Evolutionary conservation across 2,113 vertebrate species (phyloP).

Genomic region (Passer domesticus): DNA sequence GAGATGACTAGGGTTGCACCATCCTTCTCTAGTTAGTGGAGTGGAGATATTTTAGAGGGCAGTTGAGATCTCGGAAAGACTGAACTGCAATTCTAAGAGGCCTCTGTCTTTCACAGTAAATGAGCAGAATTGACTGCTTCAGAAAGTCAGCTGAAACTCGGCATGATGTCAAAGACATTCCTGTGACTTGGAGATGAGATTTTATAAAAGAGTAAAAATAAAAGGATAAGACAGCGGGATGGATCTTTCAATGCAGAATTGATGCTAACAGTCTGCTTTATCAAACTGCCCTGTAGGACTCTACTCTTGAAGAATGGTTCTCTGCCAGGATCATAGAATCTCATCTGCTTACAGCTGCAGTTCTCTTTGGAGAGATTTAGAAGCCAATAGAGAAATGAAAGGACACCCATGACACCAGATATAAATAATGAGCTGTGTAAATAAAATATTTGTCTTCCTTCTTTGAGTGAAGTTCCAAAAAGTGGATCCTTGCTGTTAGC

Average conservation of each 20-base stretch:
- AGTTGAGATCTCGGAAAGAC: neutral
- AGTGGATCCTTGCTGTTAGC: neutral
- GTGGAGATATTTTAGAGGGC: neutral
- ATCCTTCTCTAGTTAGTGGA: neutral
- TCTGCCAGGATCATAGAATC: neutral
- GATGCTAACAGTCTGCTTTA: neutral
- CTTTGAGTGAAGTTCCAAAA: neutral
- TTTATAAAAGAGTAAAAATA: neutral
- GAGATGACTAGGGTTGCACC: neutral
- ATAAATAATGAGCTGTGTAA: slow-evolving; percentile 4
- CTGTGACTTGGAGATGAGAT: neutral
- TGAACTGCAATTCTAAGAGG: neutral
- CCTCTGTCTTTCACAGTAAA: neutral
- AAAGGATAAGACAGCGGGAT: neutral
- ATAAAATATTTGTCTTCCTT: slow-evolving; percentile 6
- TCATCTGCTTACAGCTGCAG: neutral
- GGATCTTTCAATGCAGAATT: neutral
- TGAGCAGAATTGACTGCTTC: neutral
- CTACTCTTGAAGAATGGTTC: neutral
- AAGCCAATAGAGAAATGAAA: slow-evolving; percentile 4
- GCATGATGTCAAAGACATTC: neutral
- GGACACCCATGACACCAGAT: neutral
- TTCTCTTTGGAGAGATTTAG: neutral
- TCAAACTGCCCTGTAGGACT: neutral
- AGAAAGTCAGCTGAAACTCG: neutral